Conservation (phyloP, 2,888 invertebrate species). For the Dryomyza anilis region DNA sequence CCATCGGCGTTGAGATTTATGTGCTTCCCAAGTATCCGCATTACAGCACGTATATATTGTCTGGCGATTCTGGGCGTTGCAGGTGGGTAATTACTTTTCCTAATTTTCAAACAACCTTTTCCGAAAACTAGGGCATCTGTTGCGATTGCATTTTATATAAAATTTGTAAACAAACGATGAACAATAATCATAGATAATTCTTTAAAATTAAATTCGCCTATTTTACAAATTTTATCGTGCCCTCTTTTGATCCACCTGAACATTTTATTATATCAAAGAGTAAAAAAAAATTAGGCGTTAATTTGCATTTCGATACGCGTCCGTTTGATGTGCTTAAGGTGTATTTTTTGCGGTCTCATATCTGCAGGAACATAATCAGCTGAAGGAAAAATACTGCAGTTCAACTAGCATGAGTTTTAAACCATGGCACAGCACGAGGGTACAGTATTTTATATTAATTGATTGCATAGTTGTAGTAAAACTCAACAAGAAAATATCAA, state of each 20-base stretch:
- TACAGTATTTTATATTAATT: too few relatives aligned
- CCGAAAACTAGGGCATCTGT: slow-evolving; percentile 88
- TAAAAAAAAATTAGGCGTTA: slow-evolving; percentile 57
- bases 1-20: slow-evolving; percentile 84
- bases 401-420: slow-evolving; percentile 63
- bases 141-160: too few relatives aligned
- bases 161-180: too few relatives aligned
- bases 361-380: slow-evolving; percentile 60
- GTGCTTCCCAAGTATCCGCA: slow-evolving; percentile 73
- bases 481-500: too few relatives aligned
- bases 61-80: slow-evolving; percentile 90
- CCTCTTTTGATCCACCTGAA: slow-evolving; percentile 61
- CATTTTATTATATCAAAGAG: slow-evolving; percentile 60
- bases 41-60: slow-evolving; percentile 70
- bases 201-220: too few relatives aligned
- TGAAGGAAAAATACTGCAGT: slow-evolving; percentile 62
- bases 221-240: slow-evolving; percentile 43
- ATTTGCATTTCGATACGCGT: slow-evolving; percentile 60
- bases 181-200: too few relatives aligned
- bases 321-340: slow-evolving; percentile 60
- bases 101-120: slow-evolving; percentile 73
- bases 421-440: slow-evolving; percentile 61
- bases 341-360: slow-evolving; percentile 61
- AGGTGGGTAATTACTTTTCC: slow-evolving; percentile 59
- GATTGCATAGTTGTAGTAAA: too few relatives aligned